These are phyloP conservation scores for Silurus glanis DNA, from an alignment of 2,113 vertebrate species.

Conservation along the genomic window DNA sequence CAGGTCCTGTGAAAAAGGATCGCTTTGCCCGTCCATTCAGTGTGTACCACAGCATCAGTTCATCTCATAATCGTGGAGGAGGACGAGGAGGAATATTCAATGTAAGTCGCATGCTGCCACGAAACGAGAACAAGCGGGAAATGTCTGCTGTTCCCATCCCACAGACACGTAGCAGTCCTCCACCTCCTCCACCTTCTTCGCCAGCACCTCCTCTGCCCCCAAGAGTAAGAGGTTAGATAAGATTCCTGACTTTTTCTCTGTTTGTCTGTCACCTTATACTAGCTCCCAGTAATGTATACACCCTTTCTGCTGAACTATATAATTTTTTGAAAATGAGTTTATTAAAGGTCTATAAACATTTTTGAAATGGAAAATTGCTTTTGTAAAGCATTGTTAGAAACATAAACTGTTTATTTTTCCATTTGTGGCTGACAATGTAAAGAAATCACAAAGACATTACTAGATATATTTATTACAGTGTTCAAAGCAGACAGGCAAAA, in stretches of 20 bases:
- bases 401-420: background rate
- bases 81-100: slow-evolving; percentile 46
- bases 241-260: background rate
- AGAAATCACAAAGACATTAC: background rate
- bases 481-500: background rate
- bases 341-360: background rate
- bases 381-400: background rate
- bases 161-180: slow-evolving; percentile 47
- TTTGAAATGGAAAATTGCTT: background rate
- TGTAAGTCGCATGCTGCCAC: slow-evolving; percentile 52
- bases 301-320: background rate
- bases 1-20: slow-evolving; percentile 64
- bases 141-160: background rate
- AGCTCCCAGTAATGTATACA: background rate
- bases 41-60: slow-evolving; percentile 55
- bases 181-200: slow-evolving; percentile 52
- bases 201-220: slow-evolving; percentile 59
- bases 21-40: slow-evolving; percentile 57
- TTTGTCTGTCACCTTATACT: background rate
- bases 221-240: slow-evolving; percentile 61
- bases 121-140: slow-evolving; percentile 40
- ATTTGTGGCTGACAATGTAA: background rate
- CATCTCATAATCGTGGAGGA: slow-evolving; percentile 43
- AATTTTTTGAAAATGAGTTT: background rate
- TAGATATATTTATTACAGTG: background rate